These are phyloP conservation scores for Athene noctua DNA, from an alignment of 2,113 vertebrate genomes.

Conservation along the genomic window DNA sequence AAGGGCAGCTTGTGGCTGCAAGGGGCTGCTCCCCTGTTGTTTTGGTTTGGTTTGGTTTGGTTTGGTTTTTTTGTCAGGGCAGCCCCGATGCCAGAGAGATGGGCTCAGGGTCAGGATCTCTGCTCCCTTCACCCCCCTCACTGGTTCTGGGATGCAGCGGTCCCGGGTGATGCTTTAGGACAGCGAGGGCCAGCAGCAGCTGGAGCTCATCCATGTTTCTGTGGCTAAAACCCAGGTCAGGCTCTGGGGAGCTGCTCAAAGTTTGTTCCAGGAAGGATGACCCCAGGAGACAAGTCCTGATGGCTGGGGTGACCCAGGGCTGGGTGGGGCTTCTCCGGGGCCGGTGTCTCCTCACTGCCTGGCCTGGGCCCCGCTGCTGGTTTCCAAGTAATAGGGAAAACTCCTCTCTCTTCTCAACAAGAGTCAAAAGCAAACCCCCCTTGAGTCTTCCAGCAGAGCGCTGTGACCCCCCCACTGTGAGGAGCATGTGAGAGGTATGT, in stretches of 20 bases:
- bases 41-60: too few species aligned
- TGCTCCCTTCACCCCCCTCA: fast-evolving
- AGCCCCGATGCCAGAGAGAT: fast-evolving
- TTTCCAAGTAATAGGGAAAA: neutral
- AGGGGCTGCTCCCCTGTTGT: neutral
- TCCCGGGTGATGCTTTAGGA: fast-evolving
- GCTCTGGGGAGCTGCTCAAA: fast-evolving
- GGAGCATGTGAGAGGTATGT: fast-evolving
- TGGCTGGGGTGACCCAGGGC: fast-evolving
- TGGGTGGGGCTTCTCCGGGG: fast-evolving
- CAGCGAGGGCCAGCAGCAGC: fast-evolving
- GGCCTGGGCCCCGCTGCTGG: fast-evolving
- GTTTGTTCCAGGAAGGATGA: fast-evolving
- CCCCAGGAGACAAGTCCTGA: fast-evolving
- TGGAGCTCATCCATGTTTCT: fast-evolving
- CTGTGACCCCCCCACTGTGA: fast-evolving
- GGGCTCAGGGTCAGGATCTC: neutral
- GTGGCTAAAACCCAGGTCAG: fast-evolving
- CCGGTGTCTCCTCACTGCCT: fast-evolving
- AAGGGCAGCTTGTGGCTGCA: neutral
- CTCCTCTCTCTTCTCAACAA: fast-evolving
- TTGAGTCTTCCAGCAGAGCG: fast-evolving
- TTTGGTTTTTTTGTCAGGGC: fast-evolving
- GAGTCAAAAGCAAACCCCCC: neutral
- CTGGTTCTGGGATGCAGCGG: fast-evolving